Conservation (phyloP, 2,113 vertebrate species). For the Eubucco bourcierii region DNA sequence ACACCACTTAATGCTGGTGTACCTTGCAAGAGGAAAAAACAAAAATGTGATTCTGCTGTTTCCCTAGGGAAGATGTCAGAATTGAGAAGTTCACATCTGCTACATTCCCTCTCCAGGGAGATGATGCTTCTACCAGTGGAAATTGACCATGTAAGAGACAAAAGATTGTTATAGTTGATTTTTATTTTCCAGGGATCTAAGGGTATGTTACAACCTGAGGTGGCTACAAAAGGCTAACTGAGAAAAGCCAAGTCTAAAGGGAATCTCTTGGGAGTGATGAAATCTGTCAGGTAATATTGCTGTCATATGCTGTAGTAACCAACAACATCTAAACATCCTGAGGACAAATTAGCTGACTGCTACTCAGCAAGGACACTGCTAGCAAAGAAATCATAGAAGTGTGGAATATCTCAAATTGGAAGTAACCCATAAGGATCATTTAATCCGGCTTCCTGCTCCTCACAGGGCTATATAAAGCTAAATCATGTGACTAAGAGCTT, state of each 20-base stretch:
- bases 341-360: neutral
- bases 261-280: neutral
- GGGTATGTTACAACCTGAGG: neutral
- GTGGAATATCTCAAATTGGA: neutral
- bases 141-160: neutral
- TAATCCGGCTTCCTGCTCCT: neutral
- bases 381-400: neutral
- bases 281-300: neutral
- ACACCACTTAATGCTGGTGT: neutral
- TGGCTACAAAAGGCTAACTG: neutral
- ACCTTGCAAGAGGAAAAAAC: neutral
- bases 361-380: neutral
- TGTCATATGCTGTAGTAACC: neutral
- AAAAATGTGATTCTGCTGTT: neutral
- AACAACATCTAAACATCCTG: neutral
- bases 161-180: neutral
- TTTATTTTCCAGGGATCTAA: neutral
- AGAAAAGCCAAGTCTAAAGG: neutral
- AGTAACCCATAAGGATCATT: neutral
- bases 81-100: neutral
- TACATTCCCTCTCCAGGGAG: neutral
- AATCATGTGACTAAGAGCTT: neutral
- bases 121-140: neutral
- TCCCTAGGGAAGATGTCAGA: neutral
- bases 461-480: neutral